Evolutionary conservation across 2,888 invertebrate species (phyloP).

Genomic region (Sesia apiformis): DNA sequence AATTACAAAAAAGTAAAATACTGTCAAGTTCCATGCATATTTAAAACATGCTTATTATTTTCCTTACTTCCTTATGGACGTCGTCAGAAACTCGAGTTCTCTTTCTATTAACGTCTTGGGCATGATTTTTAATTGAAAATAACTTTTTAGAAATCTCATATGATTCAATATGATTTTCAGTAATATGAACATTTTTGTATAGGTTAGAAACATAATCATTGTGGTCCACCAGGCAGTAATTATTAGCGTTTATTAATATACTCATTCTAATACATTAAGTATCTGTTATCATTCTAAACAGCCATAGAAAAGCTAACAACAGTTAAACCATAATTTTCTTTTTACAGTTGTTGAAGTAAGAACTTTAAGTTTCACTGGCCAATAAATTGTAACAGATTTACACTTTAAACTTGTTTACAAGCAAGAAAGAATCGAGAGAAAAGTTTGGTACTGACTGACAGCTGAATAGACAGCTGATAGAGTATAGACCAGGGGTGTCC

Average conservation of each 20-base stretch:
- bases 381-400: no score
- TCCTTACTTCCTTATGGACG: slow-evolving; percentile 35
- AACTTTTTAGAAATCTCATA: slow-evolving; percentile 26
- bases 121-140: slow-evolving; percentile 34
- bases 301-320: not conserved
- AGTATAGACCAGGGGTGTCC: no score
- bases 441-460: no score
- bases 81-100: slow-evolving; percentile 20
- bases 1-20: slow-evolving; percentile 5
- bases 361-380: no score
- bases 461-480: no score
- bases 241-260: slow-evolving; percentile 13
- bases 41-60: not conserved
- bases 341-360: no score
- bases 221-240: slow-evolving; percentile 34
- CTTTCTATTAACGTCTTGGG: slow-evolving; percentile 25
- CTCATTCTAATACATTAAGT: slow-evolving; percentile 14
- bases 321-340: no score
- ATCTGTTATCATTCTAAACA: not conserved
- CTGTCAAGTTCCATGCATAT: not conserved
- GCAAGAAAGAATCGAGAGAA: no score
- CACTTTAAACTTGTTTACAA: no score
- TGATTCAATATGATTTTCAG: slow-evolving; percentile 13
- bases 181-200: slow-evolving; percentile 29
- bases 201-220: slow-evolving; percentile 27